Evolutionary conservation across 2,113 vertebrate genomes (phyloP), one percentile per base, ranked within the genome.

Genomic region (Hipposideros armiger): DNA sequence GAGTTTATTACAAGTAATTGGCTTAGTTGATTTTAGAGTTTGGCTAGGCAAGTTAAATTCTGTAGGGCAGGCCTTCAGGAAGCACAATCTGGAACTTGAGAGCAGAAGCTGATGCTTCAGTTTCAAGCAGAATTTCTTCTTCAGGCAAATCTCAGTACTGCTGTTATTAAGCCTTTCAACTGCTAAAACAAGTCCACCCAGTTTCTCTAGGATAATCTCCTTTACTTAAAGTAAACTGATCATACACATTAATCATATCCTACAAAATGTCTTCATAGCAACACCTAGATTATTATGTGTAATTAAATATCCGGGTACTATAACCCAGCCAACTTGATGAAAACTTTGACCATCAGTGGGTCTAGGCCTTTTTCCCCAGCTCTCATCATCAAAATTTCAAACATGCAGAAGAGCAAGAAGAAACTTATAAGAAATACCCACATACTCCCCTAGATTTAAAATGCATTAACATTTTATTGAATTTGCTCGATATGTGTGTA

Each of bases 331-430:
- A 69, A 24, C 20, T 13, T 90, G 13, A 56, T 16, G 60, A 64
- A 80, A 60, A 72, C 50, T 47, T 16, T 76, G 13, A 78, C 8
- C 0, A 30, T 69, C 9, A 40, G 1, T 16, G 0, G 1, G 13
- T n/a, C 32, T 77, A n/a, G 0, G 0, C 11, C 1, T 56, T 52
- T n/a, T 54, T 4, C 1, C 5, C 9, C 2, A 40, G 36, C 3
- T 56, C 13, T 78, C 58, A 73, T 45, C 78, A 70, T 13, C 32
- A 36, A 20, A 19, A 36, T 15, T 45, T 52, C 19, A 94, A 90
- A 87, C 16, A 26, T 50, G 20, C 7, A 52, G 24, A 92, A 45
- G 10, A 72, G 13, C 45, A 8, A 5, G 60, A 30, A 88, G 9
- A 87, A 83, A 81, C 3, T 28, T 76, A 60, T 0, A 78, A 78